These are phyloP conservation scores for Abrostola triplasia DNA, from an alignment of 2,888 invertebrate genomes.

Conservation along the genomic window DNA sequence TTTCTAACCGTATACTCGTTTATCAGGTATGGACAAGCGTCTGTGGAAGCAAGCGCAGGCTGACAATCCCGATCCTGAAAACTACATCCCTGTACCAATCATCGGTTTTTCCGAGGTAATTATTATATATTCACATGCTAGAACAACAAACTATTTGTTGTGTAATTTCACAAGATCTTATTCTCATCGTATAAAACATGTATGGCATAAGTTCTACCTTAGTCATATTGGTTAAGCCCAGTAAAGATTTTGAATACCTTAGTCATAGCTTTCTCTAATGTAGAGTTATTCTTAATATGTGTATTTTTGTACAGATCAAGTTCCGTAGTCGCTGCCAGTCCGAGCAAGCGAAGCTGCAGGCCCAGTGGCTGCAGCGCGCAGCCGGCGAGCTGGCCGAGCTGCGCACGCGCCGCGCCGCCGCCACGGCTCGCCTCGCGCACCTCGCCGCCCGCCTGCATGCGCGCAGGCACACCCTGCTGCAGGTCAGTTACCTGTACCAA, in stretches of 20 bases:
- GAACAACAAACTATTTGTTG: neutral
- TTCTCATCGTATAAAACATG: no score
- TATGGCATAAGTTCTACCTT: no score
- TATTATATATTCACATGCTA: neutral
- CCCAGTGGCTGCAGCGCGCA: constrained; percentile 93
- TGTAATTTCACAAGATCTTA: no score
- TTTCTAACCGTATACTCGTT: constrained; percentile 6
- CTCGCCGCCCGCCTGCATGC: constrained; percentile 94
- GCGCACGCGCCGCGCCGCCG: constrained; percentile 94
- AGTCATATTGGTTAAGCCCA: no score
- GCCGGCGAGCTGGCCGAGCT: constrained; percentile 93
- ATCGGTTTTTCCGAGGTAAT: constrained; percentile 94
- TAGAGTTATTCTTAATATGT: neutral
- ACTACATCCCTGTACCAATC: constrained; percentile 97
- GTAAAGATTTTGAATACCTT: no score
- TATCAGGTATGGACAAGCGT: constrained; percentile 94
- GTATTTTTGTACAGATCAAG: constrained; percentile 83
- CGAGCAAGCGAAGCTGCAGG: constrained; percentile 94
- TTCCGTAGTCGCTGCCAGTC: constrained; percentile 95
- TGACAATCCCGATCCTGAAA: constrained; percentile 97
- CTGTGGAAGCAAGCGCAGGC: constrained; percentile 98
- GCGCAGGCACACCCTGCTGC: constrained; percentile 94
- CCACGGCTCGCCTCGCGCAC: constrained; percentile 94
- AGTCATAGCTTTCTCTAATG: no score
- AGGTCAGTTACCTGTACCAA: no score